These are phyloP conservation scores for Diplolepis rosae DNA, from an alignment of 2,888 invertebrate species.

Conservation along the genomic window DNA sequence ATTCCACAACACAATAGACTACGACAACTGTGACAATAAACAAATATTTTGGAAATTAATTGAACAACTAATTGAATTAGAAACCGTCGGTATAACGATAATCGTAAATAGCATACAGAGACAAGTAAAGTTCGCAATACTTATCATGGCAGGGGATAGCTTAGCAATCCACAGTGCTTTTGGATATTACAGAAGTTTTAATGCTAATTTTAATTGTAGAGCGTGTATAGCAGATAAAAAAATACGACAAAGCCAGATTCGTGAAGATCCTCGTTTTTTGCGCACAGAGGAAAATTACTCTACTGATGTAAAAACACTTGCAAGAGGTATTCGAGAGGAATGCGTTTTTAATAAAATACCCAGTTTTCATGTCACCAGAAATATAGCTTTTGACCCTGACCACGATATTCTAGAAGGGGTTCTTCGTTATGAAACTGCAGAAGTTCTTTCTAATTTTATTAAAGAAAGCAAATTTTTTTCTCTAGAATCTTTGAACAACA, in stretches of 20 bases:
- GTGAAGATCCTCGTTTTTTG: not conserved
- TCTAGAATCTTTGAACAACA: conserved; percentile 40
- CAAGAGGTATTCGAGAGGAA: conserved; percentile 35
- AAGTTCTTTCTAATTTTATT: conserved; percentile 43
- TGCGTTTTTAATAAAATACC: conserved; percentile 45
- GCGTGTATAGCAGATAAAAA: conserved; percentile 38
- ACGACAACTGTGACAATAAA: conserved; percentile 38
- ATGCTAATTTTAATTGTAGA: conserved; percentile 40
- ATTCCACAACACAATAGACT: conserved; percentile 43
- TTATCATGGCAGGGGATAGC: not conserved
- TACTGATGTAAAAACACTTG: not conserved
- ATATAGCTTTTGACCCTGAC: conserved; percentile 40
- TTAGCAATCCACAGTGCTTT: conserved; percentile 5
- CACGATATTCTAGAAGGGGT: conserved; percentile 49
- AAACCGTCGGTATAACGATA: conserved; percentile 39
- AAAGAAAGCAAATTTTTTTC: conserved; percentile 35
- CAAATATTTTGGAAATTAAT: conserved; percentile 39
- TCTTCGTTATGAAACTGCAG: conserved; percentile 38
- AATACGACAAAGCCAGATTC: conserved; percentile 3
- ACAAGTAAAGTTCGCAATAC: not conserved
- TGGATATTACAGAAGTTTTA: conserved; percentile 42
- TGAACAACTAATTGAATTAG: conserved; percentile 40
- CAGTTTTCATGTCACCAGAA: conserved; percentile 41
- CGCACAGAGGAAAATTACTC: not conserved
- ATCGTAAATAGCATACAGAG: not conserved